Base-by-base conservation (phyloP, 1,140 invertebrate species). In the Bactericera cockerelli region DNA sequence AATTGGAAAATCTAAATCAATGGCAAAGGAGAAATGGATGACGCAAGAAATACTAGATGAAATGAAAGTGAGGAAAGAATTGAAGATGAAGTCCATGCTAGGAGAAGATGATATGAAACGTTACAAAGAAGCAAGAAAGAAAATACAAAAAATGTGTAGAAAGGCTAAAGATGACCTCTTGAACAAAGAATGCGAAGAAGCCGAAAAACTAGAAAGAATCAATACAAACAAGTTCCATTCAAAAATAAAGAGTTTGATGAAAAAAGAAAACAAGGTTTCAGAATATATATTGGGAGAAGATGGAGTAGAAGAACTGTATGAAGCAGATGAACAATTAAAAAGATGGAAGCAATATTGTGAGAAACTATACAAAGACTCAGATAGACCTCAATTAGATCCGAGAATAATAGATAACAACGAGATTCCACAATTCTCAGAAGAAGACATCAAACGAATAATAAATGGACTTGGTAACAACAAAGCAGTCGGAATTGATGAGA, bases 71-170 rank as follows among this genome's bases (percentile, higher is more conserved):
- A 36, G 39, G 31, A 57, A 57, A 11, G 31, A 57, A 57, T 33
- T 56, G 19, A 31, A 26, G 36, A 19, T 16, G 55, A 26, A 56
- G 24, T 31, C 36, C 19, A 56, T n/a, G 36, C 28, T 55, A 56
- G 25, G 59, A 58, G 36, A 38, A 55, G 16, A 55, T 54, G 21
- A 24, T 28, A 53, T 36, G 21, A 25, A 28, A 66, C 65, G n/a
- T n/a, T n/a, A n/a, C n/a, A n/a, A n/a, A n/a, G n/a, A n/a, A n/a
- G n/a, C n/a, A n/a, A n/a, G n/a, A n/a, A n/a, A n/a, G n/a, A n/a
- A n/a, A n/a, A n/a, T n/a, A n/a, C n/a, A n/a, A n/a, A n/a, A n/a
- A n/a, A n/a, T n/a, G n/a, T n/a, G n/a, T n/a, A n/a, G n/a, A n/a
- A n/a, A n/a, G n/a, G n/a, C n/a, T n/a, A n/a, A n/a, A n/a, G n/a